A percentile compares a stretch with the other conserved stretches of the same genome.
Evolutionary conservation across 2,888 invertebrate genomes (phyloP).

Genomic region (Drosophila pseudotakahashii): DNA sequence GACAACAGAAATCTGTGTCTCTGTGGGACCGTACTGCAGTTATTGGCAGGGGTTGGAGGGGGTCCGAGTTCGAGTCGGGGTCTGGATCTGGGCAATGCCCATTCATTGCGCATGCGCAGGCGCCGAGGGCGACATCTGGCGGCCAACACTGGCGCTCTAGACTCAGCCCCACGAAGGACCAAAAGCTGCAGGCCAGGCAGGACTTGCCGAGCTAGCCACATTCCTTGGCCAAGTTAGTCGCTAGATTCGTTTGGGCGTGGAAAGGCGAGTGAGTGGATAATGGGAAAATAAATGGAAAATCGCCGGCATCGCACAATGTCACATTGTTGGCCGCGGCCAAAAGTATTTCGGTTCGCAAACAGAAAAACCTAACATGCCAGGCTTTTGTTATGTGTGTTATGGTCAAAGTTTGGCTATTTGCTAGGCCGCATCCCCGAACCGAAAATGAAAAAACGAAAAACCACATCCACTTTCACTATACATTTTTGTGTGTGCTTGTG

Average conservation of each 20-base stretch:
- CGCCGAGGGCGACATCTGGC: slow-evolving; percentile 66
- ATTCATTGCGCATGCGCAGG: slow-evolving; percentile 50
- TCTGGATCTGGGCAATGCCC: not conserved
- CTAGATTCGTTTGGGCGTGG: slow-evolving; percentile 40
- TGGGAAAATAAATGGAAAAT: slow-evolving; percentile 41
- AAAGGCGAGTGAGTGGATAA: slow-evolving; percentile 35
- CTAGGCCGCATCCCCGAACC: slow-evolving; percentile 20
- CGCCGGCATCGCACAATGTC: slow-evolving; percentile 57
- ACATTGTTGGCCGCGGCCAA: slow-evolving; percentile 48
- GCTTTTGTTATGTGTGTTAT: slow-evolving; percentile 68
- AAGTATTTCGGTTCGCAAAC: slow-evolving; percentile 52
- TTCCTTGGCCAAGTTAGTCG: slow-evolving; percentile 17
- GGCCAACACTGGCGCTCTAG: slow-evolving; percentile 37
- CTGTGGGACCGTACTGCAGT: not conserved
- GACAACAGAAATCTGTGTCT: slow-evolving; percentile 19
- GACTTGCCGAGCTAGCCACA: slow-evolving; percentile 35
- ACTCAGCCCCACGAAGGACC: slow-evolving; percentile 53
- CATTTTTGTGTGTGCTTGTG: slow-evolving; percentile 54
- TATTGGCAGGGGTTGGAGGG: not conserved
- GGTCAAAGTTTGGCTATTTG: slow-evolving; percentile 54
- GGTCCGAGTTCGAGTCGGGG: not conserved
- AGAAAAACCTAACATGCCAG: slow-evolving; percentile 42
- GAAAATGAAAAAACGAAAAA: slow-evolving; percentile 3
- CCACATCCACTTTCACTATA: slow-evolving; percentile 65
- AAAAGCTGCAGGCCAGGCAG: slow-evolving; percentile 24